Evolutionary conservation across 2,797 vertebrate genomes (phyloP).

Genomic region (Miopithecus talapoin): DNA sequence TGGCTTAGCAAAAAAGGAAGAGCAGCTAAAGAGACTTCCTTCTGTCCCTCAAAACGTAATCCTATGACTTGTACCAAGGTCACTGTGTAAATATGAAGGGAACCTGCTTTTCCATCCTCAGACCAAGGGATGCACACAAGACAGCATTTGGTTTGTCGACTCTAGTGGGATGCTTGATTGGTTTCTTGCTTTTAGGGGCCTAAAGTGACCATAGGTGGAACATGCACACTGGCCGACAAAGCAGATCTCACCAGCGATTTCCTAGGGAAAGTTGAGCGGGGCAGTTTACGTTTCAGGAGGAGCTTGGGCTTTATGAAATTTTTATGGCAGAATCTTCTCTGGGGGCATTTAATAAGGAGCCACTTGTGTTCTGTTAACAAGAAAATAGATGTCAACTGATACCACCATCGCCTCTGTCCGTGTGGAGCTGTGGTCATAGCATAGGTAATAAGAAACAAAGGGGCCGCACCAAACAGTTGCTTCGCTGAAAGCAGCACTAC

Average conservation of each 20-base stretch:
- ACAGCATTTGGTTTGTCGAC: background rate
- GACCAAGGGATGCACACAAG: accelerated
- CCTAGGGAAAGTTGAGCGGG: background rate
- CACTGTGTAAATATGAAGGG: background rate
- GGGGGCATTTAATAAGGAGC: background rate
- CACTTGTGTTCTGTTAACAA: constrained; percentile 16
- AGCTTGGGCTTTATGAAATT: background rate
- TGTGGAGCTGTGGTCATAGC: background rate
- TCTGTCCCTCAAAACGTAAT: background rate
- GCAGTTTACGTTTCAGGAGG: background rate
- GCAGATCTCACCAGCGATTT: background rate
- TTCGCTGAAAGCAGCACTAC: background rate
- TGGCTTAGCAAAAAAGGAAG: background rate
- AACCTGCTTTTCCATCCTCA: background rate
- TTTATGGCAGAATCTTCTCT: constrained; percentile 34
- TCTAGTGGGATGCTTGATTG: background rate
- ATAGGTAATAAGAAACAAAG: background rate
- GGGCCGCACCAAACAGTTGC: background rate
- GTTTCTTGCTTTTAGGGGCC: background rate
- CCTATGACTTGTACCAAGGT: background rate
- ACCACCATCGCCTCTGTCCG: accelerated
- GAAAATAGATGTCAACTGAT: background rate
- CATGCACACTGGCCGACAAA: background rate
- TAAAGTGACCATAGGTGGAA: background rate
- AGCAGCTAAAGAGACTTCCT: background rate